These are phyloP conservation scores for Semotilus atromaculatus DNA, from an alignment of 2,797 vertebrate species.

Conservation along the genomic window DNA sequence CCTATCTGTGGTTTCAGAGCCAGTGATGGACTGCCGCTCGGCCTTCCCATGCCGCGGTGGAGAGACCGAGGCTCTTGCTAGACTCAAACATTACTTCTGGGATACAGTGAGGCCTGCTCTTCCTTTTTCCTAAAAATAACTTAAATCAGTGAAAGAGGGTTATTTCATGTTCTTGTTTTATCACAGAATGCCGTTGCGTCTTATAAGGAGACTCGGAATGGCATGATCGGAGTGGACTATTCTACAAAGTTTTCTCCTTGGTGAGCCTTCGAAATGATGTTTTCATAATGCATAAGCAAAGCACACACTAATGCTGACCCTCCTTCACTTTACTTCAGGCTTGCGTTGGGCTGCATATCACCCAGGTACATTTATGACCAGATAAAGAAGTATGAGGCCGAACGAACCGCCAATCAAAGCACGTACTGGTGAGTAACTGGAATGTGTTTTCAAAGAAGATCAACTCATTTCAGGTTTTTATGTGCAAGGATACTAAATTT, in stretches of 20 bases:
- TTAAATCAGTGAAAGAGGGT: too few relatives aligned
- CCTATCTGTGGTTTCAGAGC: constrained; percentile 71
- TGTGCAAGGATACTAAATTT: not conserved
- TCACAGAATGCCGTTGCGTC: constrained; percentile 79
- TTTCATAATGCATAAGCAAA: constrained; percentile 3
- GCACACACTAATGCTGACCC: not conserved
- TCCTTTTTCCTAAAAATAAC: not conserved
- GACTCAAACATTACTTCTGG: constrained; percentile 86
- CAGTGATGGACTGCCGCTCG: constrained; percentile 75
- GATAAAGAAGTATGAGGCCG: constrained; percentile 80
- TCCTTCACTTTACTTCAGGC: constrained; percentile 71
- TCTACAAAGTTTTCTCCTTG: constrained; percentile 86
- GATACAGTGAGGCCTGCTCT: constrained; percentile 78
- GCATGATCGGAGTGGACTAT: constrained; percentile 81
- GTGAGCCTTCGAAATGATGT: constrained; percentile 64
- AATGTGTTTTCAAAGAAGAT: not conserved
- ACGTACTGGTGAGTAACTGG: constrained; percentile 81
- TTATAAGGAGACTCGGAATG: constrained; percentile 85
- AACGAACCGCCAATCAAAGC: constrained; percentile 84
- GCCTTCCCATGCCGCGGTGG: constrained; percentile 83
- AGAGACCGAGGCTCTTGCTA: constrained; percentile 80
- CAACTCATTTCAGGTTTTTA: not conserved
- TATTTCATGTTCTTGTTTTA: not conserved
- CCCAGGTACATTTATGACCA: constrained; percentile 84
- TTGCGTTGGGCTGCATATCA: constrained; percentile 84